Evolutionary conservation across 2,888 invertebrate species (phyloP).

Genomic region (Lithophane socia): DNA sequence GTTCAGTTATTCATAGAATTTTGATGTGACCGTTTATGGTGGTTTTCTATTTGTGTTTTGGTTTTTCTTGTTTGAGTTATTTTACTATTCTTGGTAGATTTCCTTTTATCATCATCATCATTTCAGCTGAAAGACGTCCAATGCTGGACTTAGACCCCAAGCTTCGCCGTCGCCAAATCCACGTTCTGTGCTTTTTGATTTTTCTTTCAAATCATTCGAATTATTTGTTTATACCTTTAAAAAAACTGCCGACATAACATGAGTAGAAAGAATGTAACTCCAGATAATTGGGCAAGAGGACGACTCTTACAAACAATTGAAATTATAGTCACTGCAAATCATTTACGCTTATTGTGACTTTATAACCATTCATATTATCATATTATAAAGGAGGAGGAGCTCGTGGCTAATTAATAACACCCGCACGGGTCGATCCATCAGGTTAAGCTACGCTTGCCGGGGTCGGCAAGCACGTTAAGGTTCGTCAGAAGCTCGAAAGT

Average conservation of each 20-base stretch:
- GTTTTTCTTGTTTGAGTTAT: slow-evolving; percentile 13
- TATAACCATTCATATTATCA: background rate
- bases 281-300: background rate
- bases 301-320: background rate
- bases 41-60: slow-evolving; percentile 58
- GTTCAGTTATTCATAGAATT: slow-evolving; percentile 85
- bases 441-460: too few species aligned
- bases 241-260: background rate
- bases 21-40: slow-evolving; percentile 71
- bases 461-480: too few species aligned
- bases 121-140: too few species aligned
- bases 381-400: too few species aligned
- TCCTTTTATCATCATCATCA: background rate
- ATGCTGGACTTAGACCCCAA: too few species aligned
- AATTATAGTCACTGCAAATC: background rate
- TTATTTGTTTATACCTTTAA: background rate
- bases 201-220: background rate
- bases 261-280: too few species aligned
- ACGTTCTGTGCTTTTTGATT: too few species aligned
- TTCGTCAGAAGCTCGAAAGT: too few species aligned
- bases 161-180: too few species aligned
- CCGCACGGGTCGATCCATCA: too few species aligned
- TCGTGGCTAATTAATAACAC: too few species aligned
- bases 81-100: background rate
- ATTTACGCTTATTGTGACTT: background rate